Conservation (phyloP, 2,113 vertebrate genomes). For the Mobula birostris region DNA sequence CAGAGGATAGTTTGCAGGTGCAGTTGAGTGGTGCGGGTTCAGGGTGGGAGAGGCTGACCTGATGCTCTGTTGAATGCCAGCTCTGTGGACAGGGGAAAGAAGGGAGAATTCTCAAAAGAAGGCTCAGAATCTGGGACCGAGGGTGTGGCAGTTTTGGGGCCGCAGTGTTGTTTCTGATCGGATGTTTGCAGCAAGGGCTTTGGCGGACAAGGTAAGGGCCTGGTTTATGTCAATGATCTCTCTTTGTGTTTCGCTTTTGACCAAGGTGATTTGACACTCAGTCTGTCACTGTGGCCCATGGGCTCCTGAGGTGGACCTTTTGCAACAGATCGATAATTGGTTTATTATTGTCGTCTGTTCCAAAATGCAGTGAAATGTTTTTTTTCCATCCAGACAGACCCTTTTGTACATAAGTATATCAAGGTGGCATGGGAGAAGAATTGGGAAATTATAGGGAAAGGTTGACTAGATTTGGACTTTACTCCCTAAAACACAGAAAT, state of each 20-base stretch:
- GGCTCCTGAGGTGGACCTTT: too few species aligned
- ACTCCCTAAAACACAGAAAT: too few species aligned
- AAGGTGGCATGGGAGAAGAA: too few species aligned
- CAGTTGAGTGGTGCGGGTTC: background rate
- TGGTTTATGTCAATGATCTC: background rate
- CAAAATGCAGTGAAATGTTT: too few species aligned
- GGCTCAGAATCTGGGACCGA: background rate
- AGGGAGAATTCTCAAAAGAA: background rate
- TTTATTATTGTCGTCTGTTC: too few species aligned
- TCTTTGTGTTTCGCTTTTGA: too few species aligned
- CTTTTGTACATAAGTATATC: too few species aligned
- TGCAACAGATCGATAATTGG: too few species aligned
- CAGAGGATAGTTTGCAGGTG: background rate
- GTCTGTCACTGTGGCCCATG: too few species aligned
- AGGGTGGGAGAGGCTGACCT: background rate
- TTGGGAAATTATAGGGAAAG: too few species aligned
- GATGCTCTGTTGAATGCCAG: background rate
- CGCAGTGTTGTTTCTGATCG: background rate
- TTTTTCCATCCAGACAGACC: too few species aligned
- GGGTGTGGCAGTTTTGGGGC: background rate
- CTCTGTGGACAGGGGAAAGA: background rate
- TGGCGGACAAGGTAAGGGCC: background rate
- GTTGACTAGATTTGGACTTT: too few species aligned
- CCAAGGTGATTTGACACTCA: background rate
- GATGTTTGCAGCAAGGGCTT: background rate